Base-by-base conservation (phyloP, 2,113 vertebrate species). In the Maccullochella peelii region DNA sequence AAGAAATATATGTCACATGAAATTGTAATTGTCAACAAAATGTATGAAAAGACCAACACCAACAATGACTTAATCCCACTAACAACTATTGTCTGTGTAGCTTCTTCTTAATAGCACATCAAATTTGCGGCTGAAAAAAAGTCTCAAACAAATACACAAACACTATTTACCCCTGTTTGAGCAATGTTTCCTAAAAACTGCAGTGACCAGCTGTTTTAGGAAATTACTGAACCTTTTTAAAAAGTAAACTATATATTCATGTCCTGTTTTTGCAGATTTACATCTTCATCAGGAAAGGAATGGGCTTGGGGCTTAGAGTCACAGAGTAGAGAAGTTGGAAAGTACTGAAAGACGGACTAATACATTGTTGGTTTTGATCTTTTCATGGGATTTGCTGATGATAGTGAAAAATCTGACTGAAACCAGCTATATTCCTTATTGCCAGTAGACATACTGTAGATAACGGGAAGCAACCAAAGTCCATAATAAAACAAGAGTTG, bases 11-110 rank as follows among this genome's bases (percentile, higher is more conserved):
- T 21, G n/a, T 42, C 20, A 58, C 36, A 30, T 73, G 38, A 58
- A n/a, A 42, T 59, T 79, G 44, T 21, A 38, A 40, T 49, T 18
- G n/a, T 72, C 42, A 71, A 40, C 16, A 40, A 70, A 52, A 33
- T 33, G 20, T 4, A 36, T 11, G 33, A 59, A 52, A 40, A 23
- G 16, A 33, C 16, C n/a, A 7, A 25, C 55, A 49, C 25, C 15
- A 27, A 25, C 36, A 44, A 44, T 11, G 23, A 42, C 36, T 40
- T 23, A 6, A 65, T 27, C 15, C n/a, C 30, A 12, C 33, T 1
- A 36, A 23, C 49, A 27, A 4, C 4, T 58, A 2, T 20, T 38
- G 14, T 57, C 69, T 27, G 33, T 23, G 7, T 16, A n/a, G 6
- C 38, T 65, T 42, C 14, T 42, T 42, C 21, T 38, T 42, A 14